A percentile compares a stretch with the other conserved stretches of the same genome.
Conservation (phyloP, 92 coral and sea anemone genomes). For the Actinostola sp. region DNA sequence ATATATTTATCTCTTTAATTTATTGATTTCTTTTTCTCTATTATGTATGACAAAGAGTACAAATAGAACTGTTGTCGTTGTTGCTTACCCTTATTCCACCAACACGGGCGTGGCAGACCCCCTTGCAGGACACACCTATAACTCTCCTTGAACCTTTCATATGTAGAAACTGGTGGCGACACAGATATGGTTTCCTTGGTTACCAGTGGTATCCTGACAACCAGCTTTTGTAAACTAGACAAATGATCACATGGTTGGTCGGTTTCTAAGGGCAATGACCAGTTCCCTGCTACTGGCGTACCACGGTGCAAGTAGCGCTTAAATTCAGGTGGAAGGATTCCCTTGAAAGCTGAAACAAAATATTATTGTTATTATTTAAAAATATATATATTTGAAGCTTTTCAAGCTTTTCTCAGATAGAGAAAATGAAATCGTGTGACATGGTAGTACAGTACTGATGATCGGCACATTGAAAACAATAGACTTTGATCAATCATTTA, state of each 20-base stretch:
- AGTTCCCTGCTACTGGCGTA: slow-evolving; percentile 15
- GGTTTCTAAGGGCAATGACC: neutral
- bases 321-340: neutral
- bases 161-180: neutral
- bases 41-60: no score
- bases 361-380: neutral
- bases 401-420: no score
- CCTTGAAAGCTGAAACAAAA: slow-evolving; percentile 2
- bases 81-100: no score
- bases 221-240: neutral
- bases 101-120: neutral
- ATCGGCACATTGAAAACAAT: no score
- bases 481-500: no score
- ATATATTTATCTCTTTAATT: no score
- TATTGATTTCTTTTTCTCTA: no score
- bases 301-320: slow-evolving; percentile 6
- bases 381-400: no score
- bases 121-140: neutral
- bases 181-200: neutral
- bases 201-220: neutral
- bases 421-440: no score
- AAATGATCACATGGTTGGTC: neutral
- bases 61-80: no score
- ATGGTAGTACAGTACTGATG: no score
- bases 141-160: neutral